Percentiles rank a stretch among this genome's conserved stretches.
These are phyloP conservation scores for Rhinatrema bivittatum DNA, from an alignment of 2,797 vertebrate species.

Conservation along the genomic window DNA sequence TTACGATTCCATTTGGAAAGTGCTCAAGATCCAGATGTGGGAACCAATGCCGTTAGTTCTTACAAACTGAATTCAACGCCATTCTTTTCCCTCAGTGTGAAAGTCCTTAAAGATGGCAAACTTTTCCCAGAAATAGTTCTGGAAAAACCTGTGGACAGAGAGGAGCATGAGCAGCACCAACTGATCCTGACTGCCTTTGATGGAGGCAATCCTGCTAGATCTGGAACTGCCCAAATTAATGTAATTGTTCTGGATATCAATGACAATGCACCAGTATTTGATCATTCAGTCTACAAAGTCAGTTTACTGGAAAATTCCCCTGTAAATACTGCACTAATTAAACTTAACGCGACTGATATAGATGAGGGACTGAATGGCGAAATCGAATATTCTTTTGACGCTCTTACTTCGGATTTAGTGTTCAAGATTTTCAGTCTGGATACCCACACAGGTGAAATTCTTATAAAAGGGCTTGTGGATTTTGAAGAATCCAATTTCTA, in stretches of 20 bases:
- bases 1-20: conserved; percentile 82
- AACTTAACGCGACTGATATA: conserved; percentile 79
- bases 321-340: conserved; percentile 71
- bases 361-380: conserved; percentile 84
- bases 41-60: conserved; percentile 77
- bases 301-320: conserved; percentile 75
- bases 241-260: conserved; percentile 82
- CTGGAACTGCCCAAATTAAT: conserved; percentile 73
- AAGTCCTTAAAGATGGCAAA: conserved; percentile 78
- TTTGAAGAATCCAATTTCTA: conserved; percentile 79
- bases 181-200: conserved; percentile 83
- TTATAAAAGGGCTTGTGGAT: conserved; percentile 72
- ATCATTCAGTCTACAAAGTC: conserved; percentile 64
- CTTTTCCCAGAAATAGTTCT: conserved; percentile 87
- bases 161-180: conserved; percentile 71
- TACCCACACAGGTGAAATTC: conserved; percentile 72
- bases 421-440: conserved; percentile 73
- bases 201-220: conserved; percentile 77
- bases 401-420: conserved; percentile 72
- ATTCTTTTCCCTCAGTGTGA: conserved; percentile 76
- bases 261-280: conserved; percentile 83
- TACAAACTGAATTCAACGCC: conserved; percentile 74
- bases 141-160: conserved; percentile 78
- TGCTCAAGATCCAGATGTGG: conserved; percentile 87
- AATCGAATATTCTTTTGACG: conserved; percentile 75